Percentiles rank a stretch among this genome's conserved stretches.
phyloP scores from a whole-genome alignment of 2,888 invertebrate genomes.

The Psococerastis gibbosa region DNA sequence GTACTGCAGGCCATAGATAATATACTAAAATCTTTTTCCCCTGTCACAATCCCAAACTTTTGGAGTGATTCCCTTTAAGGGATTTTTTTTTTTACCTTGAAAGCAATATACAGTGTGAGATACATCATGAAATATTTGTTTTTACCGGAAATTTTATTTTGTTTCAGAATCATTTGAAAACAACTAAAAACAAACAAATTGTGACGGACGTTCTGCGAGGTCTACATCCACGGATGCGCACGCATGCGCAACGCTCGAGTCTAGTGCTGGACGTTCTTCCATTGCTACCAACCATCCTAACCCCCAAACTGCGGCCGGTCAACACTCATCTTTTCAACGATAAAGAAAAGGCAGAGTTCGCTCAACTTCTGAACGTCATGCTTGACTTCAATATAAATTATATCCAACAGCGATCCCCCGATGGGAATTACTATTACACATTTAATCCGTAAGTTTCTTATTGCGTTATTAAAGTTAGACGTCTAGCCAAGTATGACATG shows the following conservation, averaged over 20 bases:
- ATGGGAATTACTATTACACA: constrained; percentile 54
- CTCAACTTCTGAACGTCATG: constrained; percentile 60
- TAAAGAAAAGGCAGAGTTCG: constrained; percentile 47
- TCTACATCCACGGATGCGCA: constrained; percentile 34
- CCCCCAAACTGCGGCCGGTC: constrained; percentile 56
- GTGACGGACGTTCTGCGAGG: constrained; percentile 40
- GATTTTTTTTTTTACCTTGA: too few relatives aligned
- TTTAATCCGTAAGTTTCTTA: constrained; percentile 44
- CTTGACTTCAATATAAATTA: constrained; percentile 76
- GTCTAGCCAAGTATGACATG: background rate
- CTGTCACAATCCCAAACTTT: too few relatives aligned
- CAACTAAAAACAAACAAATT: constrained; percentile 31
- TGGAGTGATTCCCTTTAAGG: too few relatives aligned
- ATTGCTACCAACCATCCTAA: constrained; percentile 45
- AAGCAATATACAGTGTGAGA: too few relatives aligned
- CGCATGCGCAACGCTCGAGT: constrained; percentile 25
- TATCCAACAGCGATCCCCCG: constrained; percentile 53
- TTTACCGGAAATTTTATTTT: constrained; percentile 15
- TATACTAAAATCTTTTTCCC: too few relatives aligned
- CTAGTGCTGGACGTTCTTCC: constrained; percentile 55
- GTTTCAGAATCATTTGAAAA: constrained; percentile 36
- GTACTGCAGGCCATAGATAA: too few relatives aligned
- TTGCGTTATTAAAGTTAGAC: background rate
- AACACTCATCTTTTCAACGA: constrained; percentile 44
- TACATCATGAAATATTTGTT: background rate